A percentile compares a stretch with the other conserved stretches of the same genome.
Conservation (phyloP, 2,113 vertebrate species). For the Syrmaticus mikado region DNA sequence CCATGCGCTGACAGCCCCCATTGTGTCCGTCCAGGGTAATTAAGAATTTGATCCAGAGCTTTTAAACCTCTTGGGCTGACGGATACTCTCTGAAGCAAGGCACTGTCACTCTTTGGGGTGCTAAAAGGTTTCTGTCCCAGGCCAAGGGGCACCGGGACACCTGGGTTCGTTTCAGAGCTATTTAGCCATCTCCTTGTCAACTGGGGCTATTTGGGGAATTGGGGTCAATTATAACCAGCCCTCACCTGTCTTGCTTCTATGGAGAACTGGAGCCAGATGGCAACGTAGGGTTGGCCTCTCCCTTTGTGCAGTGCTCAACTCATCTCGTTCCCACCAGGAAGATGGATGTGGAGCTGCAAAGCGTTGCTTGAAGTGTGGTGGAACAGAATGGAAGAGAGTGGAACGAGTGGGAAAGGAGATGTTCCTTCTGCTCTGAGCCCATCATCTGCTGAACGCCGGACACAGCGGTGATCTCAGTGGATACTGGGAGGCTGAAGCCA, state of each 20-base stretch:
- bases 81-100: background rate
- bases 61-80: background rate
- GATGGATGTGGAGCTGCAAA: background rate
- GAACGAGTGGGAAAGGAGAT: background rate
- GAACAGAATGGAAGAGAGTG: background rate
- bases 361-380: fast-evolving
- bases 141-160: slow-evolving; percentile 23
- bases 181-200: slow-evolving; percentile 76
- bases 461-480: background rate
- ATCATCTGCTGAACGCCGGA: background rate
- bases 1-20: background rate
- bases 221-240: slow-evolving; percentile 85
- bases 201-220: slow-evolving; percentile 90
- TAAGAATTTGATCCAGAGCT: slow-evolving; percentile 13
- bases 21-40: background rate
- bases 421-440: background rate
- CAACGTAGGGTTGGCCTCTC: slow-evolving; percentile 35
- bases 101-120: background rate
- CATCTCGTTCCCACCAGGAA: background rate
- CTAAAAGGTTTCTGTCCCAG: slow-evolving; percentile 36
- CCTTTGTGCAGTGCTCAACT: background rate
- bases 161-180: slow-evolving; percentile 18
- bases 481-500: background rate
- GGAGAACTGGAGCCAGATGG: slow-evolving; percentile 75
- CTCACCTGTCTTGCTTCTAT: background rate